Evolutionary conservation across 2,888 invertebrate species (phyloP).

Genomic region (Agrotis exclamationis): DNA sequence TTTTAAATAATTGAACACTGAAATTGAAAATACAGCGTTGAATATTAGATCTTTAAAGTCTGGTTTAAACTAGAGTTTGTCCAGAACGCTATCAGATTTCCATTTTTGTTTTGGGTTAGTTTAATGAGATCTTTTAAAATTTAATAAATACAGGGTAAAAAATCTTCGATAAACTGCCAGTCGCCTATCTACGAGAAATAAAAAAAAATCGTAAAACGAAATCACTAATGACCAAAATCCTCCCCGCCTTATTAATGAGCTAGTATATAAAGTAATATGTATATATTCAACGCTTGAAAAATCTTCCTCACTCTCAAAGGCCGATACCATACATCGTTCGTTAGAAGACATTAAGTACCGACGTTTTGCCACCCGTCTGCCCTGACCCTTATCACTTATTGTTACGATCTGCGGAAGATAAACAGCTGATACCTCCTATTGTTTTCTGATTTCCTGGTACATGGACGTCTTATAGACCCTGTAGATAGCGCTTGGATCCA

Average conservation of each 20-base stretch:
- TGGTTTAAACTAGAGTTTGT: no score
- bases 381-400: slow-evolving; percentile 62
- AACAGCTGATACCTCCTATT: slow-evolving; percentile 56
- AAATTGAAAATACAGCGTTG: background rate
- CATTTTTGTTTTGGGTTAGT: background rate
- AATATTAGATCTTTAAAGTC: slow-evolving; percentile 1
- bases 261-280: background rate
- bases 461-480: slow-evolving; percentile 11
- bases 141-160: background rate
- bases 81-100: background rate
- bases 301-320: slow-evolving; percentile 23
- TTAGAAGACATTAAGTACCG: slow-evolving; percentile 54
- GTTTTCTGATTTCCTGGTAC: slow-evolving; percentile 61
- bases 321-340: slow-evolving; percentile 47
- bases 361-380: slow-evolving; percentile 50
- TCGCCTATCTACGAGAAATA: no score
- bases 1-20: slow-evolving; percentile 1
- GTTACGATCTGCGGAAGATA: slow-evolving; percentile 58
- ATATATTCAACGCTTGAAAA: slow-evolving; percentile 24
- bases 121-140: no score
- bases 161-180: background rate
- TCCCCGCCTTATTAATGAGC: slow-evolving; percentile 15
- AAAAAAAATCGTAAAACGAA: background rate
- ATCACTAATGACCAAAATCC: background rate
- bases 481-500: slow-evolving; percentile 12